Evolutionary conservation across 2,113 vertebrate genomes (phyloP), one percentile per base, ranked within the genome.

Genomic region (Caranx ignobilis): DNA sequence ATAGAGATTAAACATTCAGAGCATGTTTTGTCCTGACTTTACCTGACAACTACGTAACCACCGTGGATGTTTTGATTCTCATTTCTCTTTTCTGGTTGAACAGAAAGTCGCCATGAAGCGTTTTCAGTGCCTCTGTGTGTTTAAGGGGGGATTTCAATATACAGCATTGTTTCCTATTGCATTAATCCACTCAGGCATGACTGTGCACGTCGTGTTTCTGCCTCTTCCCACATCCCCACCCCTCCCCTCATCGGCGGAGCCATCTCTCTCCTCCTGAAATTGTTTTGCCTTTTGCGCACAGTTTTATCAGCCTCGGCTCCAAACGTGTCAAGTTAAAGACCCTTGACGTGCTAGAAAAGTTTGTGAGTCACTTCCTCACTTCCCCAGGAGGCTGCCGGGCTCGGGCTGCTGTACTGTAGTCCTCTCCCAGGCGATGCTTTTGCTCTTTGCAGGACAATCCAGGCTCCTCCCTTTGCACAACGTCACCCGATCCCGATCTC

Each of bases 401-500:
- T 75, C 19, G 3, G 55, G 54, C 72, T 72, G 60, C 3, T 55
- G 52, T 55, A 11, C 70, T 57, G 66, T 48, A 41, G 60, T 15
- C 11, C 41, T 9, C 41, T 9, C 11, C 63, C 76, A 47, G 15
- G 41, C 65, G 43, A 67, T 41, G 68, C 67, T 12, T 81, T 59
- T 69, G 26, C 35, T 39, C 78, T 79, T 62, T 72, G 82, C 82
- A 82, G 89, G 81, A 88, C 75, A 57, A 81, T 70, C 52, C 75
- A 93, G 81, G 82, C 93, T 84, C 94, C 94, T 90, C 94, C 92
- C 91, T 67, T 64, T 10, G 34, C 76, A n/a, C 85, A 35, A 91
- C 94, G 94, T 95, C 94, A 95, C 70, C 76, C 72, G 82, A 89
- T 90, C 88, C 87, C 56, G 89, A 91, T 93, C 92, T 90, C 89